Evolutionary conservation across 2,888 invertebrate genomes (phyloP).

Genomic region (Ptycholaimellus sp.): DNA sequence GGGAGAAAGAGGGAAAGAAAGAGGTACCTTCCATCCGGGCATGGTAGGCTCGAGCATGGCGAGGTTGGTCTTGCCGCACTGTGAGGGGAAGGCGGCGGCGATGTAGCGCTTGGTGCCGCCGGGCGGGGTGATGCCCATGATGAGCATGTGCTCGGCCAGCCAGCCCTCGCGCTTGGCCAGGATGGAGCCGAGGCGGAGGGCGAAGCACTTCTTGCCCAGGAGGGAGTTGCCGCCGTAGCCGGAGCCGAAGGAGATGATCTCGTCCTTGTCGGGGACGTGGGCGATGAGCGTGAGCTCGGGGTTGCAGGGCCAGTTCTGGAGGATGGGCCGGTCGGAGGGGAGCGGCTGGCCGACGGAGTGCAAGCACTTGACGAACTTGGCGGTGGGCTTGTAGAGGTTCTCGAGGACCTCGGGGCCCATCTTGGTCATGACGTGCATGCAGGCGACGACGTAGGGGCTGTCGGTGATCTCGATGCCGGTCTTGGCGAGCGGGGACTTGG

Average conservation of each 20-base stretch:
- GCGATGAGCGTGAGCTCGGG: constrained; percentile 68
- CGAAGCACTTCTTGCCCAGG: constrained; percentile 75
- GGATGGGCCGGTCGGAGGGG: too few relatives aligned
- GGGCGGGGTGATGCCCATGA: constrained; percentile 3
- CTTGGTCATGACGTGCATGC: constrained; percentile 85
- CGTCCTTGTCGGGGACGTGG: constrained; percentile 52
- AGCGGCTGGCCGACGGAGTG: constrained; percentile 68
- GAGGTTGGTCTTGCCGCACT: constrained; percentile 92
- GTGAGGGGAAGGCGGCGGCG: constrained; percentile 84
- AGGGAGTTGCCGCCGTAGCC: constrained; percentile 41
- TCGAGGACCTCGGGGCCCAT: constrained; percentile 51
- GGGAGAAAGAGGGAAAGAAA: not conserved
- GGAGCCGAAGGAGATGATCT: constrained; percentile 65
- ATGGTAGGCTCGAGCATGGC: constrained; percentile 82
- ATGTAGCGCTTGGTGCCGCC: constrained; percentile 26
- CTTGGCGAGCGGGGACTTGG: constrained; percentile 73
- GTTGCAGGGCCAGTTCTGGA: constrained; percentile 71
- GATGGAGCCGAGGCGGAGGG: constrained; percentile 70
- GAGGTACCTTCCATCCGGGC: constrained; percentile 39
- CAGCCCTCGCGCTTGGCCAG: constrained; percentile 74
- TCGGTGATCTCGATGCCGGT: constrained; percentile 84
- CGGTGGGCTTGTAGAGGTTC: too few relatives aligned
- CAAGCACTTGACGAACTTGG: constrained; percentile 61
- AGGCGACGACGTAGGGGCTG: constrained; percentile 69
- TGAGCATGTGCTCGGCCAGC: constrained; percentile 89